A percentile compares a stretch with the other conserved stretches of the same genome.
Conservation (phyloP, 2,888 invertebrate species). For the Drosophila paranaensis region DNA sequence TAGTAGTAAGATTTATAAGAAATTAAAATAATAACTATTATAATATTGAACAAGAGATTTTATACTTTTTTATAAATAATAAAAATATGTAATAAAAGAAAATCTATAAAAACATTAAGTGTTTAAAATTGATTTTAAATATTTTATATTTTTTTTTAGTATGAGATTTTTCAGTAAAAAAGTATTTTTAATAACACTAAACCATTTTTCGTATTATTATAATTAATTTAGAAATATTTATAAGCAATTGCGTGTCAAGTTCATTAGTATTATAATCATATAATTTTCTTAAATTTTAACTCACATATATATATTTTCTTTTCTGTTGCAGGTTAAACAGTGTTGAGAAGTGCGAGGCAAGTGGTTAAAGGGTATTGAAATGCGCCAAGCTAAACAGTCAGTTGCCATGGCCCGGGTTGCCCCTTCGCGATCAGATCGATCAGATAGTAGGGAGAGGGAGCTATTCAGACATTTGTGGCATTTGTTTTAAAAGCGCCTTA, state of each 20-base stretch:
- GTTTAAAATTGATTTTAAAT: no score
- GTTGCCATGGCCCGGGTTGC: slow-evolving; percentile 3
- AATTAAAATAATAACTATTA: neutral
- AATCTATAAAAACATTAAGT: no score
- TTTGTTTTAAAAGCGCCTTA: slow-evolving; percentile 67
- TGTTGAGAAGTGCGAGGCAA: neutral
- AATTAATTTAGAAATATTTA: neutral
- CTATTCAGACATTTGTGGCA: slow-evolving; percentile 57
- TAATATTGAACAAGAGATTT: neutral
- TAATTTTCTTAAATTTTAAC: neutral
- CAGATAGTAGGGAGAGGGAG: slow-evolving; percentile 31
- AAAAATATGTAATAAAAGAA: no score
- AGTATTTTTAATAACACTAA: neutral
- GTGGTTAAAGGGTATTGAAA: slow-evolving; percentile 3
- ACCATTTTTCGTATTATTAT: neutral
- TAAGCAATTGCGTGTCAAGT: neutral
- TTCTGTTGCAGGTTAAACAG: neutral
- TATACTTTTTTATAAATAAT: neutral
- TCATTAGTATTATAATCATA: neutral
- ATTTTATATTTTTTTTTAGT: no score
- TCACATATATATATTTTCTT: neutral
- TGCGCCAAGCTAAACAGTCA: slow-evolving; percentile 5
- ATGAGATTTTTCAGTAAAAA: no score
- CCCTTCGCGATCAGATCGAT: slow-evolving; percentile 35
- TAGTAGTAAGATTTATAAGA: neutral